Conservation (phyloP, 2,888 invertebrate species). For the Atrina japonica region DNA sequence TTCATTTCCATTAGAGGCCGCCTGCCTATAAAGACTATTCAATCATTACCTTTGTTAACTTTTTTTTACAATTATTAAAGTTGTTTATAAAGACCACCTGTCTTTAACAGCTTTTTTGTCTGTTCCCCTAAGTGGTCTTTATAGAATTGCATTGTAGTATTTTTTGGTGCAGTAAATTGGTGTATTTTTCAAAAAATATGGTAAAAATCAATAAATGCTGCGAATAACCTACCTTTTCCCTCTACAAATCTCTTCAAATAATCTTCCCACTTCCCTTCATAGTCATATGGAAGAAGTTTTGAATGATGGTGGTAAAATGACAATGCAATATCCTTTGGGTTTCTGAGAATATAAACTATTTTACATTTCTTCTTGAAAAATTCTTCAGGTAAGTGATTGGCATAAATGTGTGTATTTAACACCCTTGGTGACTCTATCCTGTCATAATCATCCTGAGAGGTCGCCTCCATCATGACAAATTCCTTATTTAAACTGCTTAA, state of each 20-base stretch:
- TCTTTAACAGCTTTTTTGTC: too few species aligned
- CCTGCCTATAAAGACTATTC: too few species aligned
- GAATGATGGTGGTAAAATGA: conserved; percentile 63
- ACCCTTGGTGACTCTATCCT: conserved; percentile 55
- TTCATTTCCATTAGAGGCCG: too few species aligned
- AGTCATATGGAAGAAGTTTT: conserved; percentile 59
- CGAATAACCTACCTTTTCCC: conserved; percentile 55
- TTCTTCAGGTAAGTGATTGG: conserved; percentile 54
- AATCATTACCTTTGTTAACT: too few species aligned
- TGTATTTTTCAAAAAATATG: too few species aligned
- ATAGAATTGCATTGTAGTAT: too few species aligned
- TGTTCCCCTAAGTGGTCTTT: too few species aligned
- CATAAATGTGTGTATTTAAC: conserved; percentile 60
- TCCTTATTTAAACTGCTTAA: conserved; percentile 57
- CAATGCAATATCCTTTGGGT: conserved; percentile 65
- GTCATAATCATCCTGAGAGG: conserved; percentile 45
- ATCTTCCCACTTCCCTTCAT: conserved; percentile 52
- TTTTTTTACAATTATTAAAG: too few species aligned
- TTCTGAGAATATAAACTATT: conserved; percentile 61
- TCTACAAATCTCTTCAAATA: conserved; percentile 55
- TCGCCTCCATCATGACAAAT: conserved; percentile 58
- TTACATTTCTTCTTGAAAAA: conserved; percentile 51
- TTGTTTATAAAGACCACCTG: too few species aligned
- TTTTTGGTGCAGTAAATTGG: too few species aligned
- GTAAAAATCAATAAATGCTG: too few species aligned